phyloP scores from a whole-genome alignment of 2,888 invertebrate species.

The Rhimphoctona megacephalus region DNA sequence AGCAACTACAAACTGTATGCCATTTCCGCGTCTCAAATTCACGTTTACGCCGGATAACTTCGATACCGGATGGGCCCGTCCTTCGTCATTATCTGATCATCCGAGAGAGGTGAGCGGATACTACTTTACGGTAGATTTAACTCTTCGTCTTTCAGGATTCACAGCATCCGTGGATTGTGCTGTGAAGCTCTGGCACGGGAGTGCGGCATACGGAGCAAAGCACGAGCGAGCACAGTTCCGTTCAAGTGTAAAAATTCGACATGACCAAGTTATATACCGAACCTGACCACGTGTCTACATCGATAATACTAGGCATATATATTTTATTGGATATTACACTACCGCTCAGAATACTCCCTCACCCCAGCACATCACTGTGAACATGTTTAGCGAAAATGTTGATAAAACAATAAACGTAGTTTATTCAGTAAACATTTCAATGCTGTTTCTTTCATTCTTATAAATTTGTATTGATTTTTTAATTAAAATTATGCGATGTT shows the following conservation, averaged over 20 bases:
- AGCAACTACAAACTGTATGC: constrained; percentile 17
- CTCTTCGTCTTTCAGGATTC: constrained; percentile 43
- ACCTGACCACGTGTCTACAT: constrained; percentile 56
- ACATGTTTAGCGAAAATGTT: not conserved
- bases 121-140: constrained; percentile 67
- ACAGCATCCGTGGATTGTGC: constrained; percentile 22
- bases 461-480: not conserved
- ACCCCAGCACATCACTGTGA: not conserved
- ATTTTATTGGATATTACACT: not conserved
- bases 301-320: not conserved
- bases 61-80: constrained; percentile 62
- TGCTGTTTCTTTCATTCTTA: not conserved
- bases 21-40: constrained; percentile 49
- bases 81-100: constrained; percentile 61
- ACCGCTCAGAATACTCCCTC: not conserved
- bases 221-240: constrained; percentile 50
- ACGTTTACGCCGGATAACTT: constrained; percentile 57
- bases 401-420: not conserved
- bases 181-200: constrained; percentile 1
- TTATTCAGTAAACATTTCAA: not conserved
- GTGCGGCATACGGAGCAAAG: not conserved
- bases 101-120: constrained; percentile 55
- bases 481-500: not conserved
- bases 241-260: constrained; percentile 63
- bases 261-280: constrained; percentile 55